phyloP scores from a whole-genome alignment of 1,140 invertebrate genomes.

The Galendromus occidentalis region DNA sequence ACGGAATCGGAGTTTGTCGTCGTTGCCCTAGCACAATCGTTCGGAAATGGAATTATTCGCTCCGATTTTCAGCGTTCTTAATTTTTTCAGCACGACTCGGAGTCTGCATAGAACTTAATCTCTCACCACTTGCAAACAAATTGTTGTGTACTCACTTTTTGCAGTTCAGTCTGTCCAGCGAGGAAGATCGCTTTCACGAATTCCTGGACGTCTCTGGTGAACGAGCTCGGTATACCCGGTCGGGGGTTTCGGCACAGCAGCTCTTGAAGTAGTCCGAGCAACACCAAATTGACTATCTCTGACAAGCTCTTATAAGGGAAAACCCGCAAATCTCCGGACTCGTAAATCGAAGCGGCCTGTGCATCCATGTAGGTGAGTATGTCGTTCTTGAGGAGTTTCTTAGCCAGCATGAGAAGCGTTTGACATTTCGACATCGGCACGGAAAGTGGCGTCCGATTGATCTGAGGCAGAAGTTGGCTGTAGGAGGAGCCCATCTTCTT shows the following conservation, averaged over 20 bases:
- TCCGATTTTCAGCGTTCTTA: too few relatives aligned
- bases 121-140: too few relatives aligned
- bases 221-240: slow-evolving; percentile 56
- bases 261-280: slow-evolving; percentile 75
- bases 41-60: too few relatives aligned
- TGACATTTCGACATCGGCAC: slow-evolving; percentile 31
- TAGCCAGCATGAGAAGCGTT: slow-evolving; percentile 54
- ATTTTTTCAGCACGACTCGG: slow-evolving; percentile 41
- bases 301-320: slow-evolving; percentile 79
- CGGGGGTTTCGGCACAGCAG: slow-evolving; percentile 29
- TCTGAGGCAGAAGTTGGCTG: not conserved
- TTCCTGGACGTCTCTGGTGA: slow-evolving; percentile 82
- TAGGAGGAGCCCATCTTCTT: slow-evolving; percentile 73
- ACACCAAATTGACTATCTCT: slow-evolving; percentile 77
- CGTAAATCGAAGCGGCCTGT: slow-evolving; percentile 49
- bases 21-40: too few relatives aligned
- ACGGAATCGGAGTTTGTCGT: too few relatives aligned
- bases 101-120: slow-evolving; percentile 8
- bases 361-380: slow-evolving; percentile 51
- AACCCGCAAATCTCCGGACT: slow-evolving; percentile 38
- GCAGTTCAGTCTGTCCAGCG: slow-evolving; percentile 74
- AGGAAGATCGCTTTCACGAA: slow-evolving; percentile 68
- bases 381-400: slow-evolving; percentile 72
- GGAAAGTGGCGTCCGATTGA: not conserved
- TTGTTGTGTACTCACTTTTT: slow-evolving; percentile 10